These are phyloP conservation scores for Machimus rusticus DNA, from an alignment of 2,888 invertebrate species.

Conservation along the genomic window DNA sequence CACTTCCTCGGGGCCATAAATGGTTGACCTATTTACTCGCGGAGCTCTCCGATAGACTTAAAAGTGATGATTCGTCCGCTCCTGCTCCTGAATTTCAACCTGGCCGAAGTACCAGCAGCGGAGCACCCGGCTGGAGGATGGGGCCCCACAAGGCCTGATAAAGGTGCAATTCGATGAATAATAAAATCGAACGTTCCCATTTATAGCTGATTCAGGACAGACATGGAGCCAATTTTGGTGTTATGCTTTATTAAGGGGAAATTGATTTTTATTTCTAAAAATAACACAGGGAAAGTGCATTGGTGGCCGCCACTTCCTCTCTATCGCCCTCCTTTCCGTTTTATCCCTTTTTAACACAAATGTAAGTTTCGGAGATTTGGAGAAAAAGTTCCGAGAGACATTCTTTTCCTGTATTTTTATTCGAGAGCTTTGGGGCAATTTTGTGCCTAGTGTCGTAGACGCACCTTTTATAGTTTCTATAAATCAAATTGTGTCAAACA, in stretches of 20 bases:
- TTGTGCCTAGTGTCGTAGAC: not conserved
- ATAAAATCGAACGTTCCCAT: slow-evolving; percentile 11
- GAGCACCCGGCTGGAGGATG: not conserved
- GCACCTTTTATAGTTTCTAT: not conserved
- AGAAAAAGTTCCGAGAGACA: not conserved
- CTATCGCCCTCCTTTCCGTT: not conserved
- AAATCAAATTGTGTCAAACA: not conserved
- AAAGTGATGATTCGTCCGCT: slow-evolving; percentile 9
- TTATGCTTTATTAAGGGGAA: slow-evolving; percentile 16
- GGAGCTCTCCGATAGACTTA: not conserved
- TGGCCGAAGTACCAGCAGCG: not conserved
- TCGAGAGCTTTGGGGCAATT: not conserved
- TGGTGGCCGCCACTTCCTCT: not conserved
- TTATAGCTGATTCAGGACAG: not conserved
- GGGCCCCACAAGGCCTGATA: not conserved
- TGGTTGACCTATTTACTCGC: slow-evolving; percentile 29
- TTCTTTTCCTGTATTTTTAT: not conserved
- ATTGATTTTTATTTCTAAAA: slow-evolving; percentile 23
- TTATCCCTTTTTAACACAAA: not conserved
- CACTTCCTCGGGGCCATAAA: slow-evolving; percentile 18
- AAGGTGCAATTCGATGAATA: slow-evolving; percentile 11
- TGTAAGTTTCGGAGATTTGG: not conserved
- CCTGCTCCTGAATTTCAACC: not conserved
- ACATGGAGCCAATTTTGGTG: not conserved
- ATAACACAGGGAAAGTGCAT: slow-evolving; percentile 4